Base-by-base conservation (phyloP, 1,140 invertebrate species). In the Sitobion miscanthi region DNA sequence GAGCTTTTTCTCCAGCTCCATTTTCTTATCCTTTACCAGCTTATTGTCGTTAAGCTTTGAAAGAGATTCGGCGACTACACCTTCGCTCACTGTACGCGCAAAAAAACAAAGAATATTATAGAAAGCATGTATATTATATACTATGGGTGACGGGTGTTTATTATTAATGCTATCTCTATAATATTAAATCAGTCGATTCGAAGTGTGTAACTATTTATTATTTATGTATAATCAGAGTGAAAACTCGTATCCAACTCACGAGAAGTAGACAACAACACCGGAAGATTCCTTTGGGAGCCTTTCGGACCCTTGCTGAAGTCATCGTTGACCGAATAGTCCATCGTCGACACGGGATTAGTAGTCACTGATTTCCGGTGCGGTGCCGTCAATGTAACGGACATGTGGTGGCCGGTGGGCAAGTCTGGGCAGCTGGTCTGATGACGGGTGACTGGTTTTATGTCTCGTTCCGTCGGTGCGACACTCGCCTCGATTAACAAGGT, bases 1-100 rank as follows among this genome's bases (percentile, higher is more conserved):
- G 85, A 99, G 95, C 95, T 99, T 99, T 94, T 98, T 98, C 69
- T 98, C 98, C 38, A 98, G 95, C 95, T 99, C 98, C 1, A 96
- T 94, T 35, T 97, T 96, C 94, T 98, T 98, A 94, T 99, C 98
- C 54, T 96, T 96, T 8, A 98, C 97, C 47, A 96, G 94, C 95
- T 99, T 99, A 94, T 97, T 97, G 11, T 97, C 97, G 94, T 98
- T 96, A 17, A 99, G 96, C 94, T 97, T 97, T 21, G 98, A 97
- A 54, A 99, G 95, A 0, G 97, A 96, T 94, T 98, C 98, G 0
- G 97, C 97, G 42, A 96, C 94, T 89, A 97, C 95, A 91, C 96
- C 96, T 85, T 97, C 97, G 69, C 95, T 95, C 94, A 94, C 94
- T 94, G 92, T 88, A 83, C n/a, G 77, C 94, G 92, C 9, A 35